Conservation (phyloP, 2,113 vertebrate genomes). For the Odontesthes bonariensis region DNA sequence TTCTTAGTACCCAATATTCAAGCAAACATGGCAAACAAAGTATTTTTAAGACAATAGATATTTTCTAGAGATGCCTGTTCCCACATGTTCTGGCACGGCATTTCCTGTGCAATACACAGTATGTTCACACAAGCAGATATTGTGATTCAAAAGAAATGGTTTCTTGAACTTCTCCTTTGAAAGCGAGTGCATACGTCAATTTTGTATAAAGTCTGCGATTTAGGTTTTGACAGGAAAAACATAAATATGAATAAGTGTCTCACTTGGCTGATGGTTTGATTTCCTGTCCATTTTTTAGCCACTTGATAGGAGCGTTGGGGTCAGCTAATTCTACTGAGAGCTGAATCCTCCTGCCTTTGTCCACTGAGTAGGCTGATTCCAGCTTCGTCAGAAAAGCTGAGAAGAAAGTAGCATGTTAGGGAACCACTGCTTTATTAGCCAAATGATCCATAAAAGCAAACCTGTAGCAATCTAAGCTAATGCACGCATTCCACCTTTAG, state of each 20-base stretch:
- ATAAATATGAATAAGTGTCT: conserved; percentile 4
- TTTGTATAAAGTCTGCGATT: no score
- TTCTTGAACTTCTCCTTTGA: no score
- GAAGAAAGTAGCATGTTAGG: conserved; percentile 26
- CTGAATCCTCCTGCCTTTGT: conserved; percentile 87
- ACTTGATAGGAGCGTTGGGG: conserved; percentile 83
- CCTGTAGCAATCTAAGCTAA: conserved; percentile 22
- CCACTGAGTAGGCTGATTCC: conserved; percentile 88
- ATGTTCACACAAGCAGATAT: no score
- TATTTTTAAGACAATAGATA: no score
- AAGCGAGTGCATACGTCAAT: no score
- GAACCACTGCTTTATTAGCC: conserved; percentile 19
- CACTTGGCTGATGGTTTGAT: conserved; percentile 92
- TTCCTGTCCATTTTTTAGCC: conserved; percentile 91
- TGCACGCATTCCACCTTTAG: conserved; percentile 44
- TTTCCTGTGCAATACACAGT: no score
- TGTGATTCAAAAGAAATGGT: no score
- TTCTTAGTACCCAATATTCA: no score
- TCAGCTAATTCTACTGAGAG: conserved; percentile 86
- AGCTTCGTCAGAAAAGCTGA: conserved; percentile 90
- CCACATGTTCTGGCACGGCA: no score
- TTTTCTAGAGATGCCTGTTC: no score
- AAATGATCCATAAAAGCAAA: conserved; percentile 40
- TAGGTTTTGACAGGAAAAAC: not conserved
- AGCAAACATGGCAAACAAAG: no score